Evolutionary conservation across 2,888 invertebrate species (phyloP).

Genomic region (Horisme vitalbata): DNA sequence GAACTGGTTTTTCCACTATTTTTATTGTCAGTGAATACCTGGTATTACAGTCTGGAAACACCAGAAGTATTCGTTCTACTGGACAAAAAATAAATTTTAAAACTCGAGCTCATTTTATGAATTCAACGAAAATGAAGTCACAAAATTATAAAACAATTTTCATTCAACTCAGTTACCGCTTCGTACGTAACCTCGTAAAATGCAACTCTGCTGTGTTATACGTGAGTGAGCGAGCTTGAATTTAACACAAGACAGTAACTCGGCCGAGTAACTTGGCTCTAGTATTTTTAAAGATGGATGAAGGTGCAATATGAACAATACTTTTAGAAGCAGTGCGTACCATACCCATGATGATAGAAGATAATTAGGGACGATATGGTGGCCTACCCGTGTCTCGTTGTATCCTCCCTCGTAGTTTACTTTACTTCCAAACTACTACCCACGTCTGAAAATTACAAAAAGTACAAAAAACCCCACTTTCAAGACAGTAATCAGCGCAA

Average conservation of each 20-base stretch:
- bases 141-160: conserved; percentile 37
- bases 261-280: conserved; percentile 1
- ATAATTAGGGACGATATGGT: too few relatives aligned
- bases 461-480: conserved; percentile 33
- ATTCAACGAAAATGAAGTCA: conserved; percentile 32
- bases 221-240: conserved; percentile 16
- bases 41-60: neutral
- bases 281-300: too few relatives aligned
- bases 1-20: too few relatives aligned
- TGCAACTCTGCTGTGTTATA: conserved; percentile 26
- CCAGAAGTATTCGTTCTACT: conserved; percentile 9
- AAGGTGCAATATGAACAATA: too few relatives aligned
- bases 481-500: conserved; percentile 69
- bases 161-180: conserved; percentile 30
- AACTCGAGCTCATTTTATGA: conserved; percentile 29
- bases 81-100: conserved; percentile 26
- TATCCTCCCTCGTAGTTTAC: neutral
- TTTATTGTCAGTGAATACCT: too few relatives aligned
- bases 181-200: conserved; percentile 34
- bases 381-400: too few relatives aligned
- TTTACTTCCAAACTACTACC: neutral
- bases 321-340: too few relatives aligned
- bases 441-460: neutral
- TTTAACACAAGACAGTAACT: conserved; percentile 10
- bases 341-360: too few relatives aligned